Evolutionary conservation across 2,797 vertebrate species (phyloP).

Genomic region (Gephyroberyx darwinii): DNA sequence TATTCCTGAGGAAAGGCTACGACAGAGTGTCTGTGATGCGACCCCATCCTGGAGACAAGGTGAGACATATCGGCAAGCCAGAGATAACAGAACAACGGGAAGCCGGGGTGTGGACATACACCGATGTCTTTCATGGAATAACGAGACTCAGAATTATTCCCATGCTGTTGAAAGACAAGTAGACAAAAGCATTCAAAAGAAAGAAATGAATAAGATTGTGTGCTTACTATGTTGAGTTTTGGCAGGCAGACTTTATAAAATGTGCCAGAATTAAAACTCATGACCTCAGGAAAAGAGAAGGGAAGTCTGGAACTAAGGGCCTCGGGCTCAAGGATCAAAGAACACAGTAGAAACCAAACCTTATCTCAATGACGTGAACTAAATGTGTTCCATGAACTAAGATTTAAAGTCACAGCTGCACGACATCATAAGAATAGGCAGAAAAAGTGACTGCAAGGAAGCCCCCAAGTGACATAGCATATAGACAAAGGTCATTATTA

Average conservation of each 20-base stretch:
- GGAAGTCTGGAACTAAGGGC: not conserved
- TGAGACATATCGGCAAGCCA: constrained; percentile 63
- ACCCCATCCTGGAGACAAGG: constrained; percentile 96
- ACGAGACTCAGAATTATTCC: constrained; percentile 10
- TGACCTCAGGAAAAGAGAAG: constrained; percentile 27
- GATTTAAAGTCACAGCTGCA: constrained; percentile 13
- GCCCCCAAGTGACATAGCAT: constrained; percentile 3
- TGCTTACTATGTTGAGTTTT: constrained; percentile 29
- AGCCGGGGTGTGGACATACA: not conserved
- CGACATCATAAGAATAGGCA: constrained; percentile 1
- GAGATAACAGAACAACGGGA: not conserved
- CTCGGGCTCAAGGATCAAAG: constrained; percentile 18
- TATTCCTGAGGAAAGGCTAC: constrained; percentile 91
- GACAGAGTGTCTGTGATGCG: constrained; percentile 96
- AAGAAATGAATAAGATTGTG: constrained; percentile 24
- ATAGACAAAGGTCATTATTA: constrained; percentile 31
- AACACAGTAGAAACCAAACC: constrained; percentile 25
- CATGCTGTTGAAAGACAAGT: constrained; percentile 20
- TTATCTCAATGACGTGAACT: constrained; percentile 15
- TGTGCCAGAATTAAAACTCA: constrained; percentile 27
- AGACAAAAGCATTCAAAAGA: constrained; percentile 13
- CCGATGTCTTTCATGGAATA: not conserved
- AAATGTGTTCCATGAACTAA: not conserved
- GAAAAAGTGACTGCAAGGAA: constrained; percentile 12
- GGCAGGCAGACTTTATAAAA: constrained; percentile 29